A percentile compares a stretch with the other conserved stretches of the same genome.
Evolutionary conservation across 2,797 vertebrate species (phyloP).

Genomic region (Gila robusta): DNA sequence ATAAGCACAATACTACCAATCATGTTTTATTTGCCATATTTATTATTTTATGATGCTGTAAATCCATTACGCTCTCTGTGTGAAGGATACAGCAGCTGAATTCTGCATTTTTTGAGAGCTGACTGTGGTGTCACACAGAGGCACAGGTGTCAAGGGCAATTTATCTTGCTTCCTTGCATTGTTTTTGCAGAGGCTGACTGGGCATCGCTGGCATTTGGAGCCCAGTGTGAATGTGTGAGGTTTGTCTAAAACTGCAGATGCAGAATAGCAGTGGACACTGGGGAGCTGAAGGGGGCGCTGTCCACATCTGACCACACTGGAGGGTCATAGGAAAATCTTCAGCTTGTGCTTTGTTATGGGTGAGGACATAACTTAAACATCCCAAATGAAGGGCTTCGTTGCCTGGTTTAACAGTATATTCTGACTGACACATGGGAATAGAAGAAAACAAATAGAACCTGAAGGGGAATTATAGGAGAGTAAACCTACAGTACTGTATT

Average conservation of each 20-base stretch:
- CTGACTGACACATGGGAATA: slow-evolving; percentile 32
- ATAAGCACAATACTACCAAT: slow-evolving; percentile 22
- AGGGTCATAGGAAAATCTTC: background rate
- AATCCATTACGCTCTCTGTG: background rate
- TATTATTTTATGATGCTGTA: slow-evolving; percentile 5
- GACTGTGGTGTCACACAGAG: slow-evolving; percentile 38
- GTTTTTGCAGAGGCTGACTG: slow-evolving; percentile 41
- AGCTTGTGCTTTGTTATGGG: background rate
- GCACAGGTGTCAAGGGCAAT: slow-evolving; percentile 54
- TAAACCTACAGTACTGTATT: background rate
- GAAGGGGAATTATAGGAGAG: background rate
- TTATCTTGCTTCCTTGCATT: slow-evolving; percentile 46
- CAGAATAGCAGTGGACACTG: slow-evolving; percentile 13
- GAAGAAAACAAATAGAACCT: background rate
- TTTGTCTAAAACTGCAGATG: slow-evolving; percentile 12
- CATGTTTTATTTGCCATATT: slow-evolving; percentile 23
- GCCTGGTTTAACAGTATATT: slow-evolving; percentile 3
- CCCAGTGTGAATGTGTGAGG: slow-evolving; percentile 34
- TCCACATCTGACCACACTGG: background rate
- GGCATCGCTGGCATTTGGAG: slow-evolving; percentile 27
- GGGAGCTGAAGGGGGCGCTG: slow-evolving; percentile 7
- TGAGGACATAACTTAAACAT: background rate
- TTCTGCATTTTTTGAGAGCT: slow-evolving; percentile 42
- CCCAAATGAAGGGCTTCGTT: background rate
- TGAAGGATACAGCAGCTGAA: slow-evolving; percentile 25